Conservation (phyloP, 2,113 vertebrate species). For the Prolemur simus region DNA sequence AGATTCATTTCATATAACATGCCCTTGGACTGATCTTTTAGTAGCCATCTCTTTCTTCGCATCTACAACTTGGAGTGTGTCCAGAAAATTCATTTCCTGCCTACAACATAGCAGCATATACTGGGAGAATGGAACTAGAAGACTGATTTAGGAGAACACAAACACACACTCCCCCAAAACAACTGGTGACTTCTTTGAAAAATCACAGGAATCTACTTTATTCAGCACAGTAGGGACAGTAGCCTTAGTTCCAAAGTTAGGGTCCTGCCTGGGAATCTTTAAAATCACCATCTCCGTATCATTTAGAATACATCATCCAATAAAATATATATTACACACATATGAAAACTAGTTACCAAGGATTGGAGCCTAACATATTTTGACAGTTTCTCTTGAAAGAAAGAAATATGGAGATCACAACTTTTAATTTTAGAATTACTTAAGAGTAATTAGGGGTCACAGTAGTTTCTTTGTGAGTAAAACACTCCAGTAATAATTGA, state of each 20-base stretch:
- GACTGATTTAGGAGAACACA: not conserved
- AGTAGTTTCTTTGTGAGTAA: not conserved
- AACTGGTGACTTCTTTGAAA: not conserved
- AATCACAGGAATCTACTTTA: not conserved
- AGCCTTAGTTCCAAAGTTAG: not conserved
- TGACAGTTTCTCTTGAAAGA: constrained; percentile 7
- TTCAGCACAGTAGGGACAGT: not conserved
- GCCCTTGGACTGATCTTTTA: not conserved
- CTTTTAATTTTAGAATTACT: not conserved
- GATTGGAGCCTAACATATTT: not conserved
- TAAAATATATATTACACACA: not conserved
- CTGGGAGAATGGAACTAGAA: not conserved
- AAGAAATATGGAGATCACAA: not conserved
- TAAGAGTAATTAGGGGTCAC: not conserved
- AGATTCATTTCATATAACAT: not conserved
- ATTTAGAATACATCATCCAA: not conserved
- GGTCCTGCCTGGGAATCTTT: not conserved
- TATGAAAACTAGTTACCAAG: not conserved
- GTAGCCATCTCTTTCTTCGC: not conserved
- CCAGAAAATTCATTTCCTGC: not conserved
- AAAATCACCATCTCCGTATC: not conserved
- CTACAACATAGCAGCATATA: not conserved
- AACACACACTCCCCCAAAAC: rapidly evolving
- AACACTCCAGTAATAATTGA: not conserved
- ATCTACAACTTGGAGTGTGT: not conserved